Evolutionary conservation across 2,113 vertebrate species (phyloP), one percentile per base, ranked within the genome.

Genomic region (Strix aluco): DNA sequence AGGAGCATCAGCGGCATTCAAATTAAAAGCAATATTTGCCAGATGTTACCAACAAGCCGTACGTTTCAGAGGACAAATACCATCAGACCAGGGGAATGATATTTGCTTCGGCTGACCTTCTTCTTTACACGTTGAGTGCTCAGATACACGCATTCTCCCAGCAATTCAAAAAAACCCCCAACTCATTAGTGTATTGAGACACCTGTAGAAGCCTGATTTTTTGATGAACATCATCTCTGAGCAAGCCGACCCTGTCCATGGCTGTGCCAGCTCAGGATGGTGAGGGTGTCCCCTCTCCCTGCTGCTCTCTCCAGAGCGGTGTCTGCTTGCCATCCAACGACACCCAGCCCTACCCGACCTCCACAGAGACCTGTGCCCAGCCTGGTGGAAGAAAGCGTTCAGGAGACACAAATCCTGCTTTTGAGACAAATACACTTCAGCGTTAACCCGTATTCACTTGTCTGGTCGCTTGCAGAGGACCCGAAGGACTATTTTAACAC

Each of bases 331-430:
- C 13, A 4, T 14, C 32, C 5, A 5, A 14, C 2, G 42, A 42
- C 47, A 30, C 32, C 20, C 38, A 47, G 51, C 22, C 40, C 47
- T 23, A 40, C 27, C 21, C 3, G 6, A 51, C 51, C 27, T 47
- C 58, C 0, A 3, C 52, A 34, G 46, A 44, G 10, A 78, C 30
- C 49, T 12, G 44, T 0, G 2, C 44, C 32, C 44, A 34, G 22
- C 13, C 1, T 11, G 11, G n/a, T 9, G 4, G 4, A 14, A 40
- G 14, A 40, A 27, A 58, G 11, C 1, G 0, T 23, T 54, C 55
- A 44, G 34, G 36, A 75, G 34, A 32, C 49, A 47, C 34, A 75
- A 32, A 74, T 21, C 51, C 20, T 74, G 55, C 54, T 55, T 77
- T 66, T 22, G 59, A 42, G 42, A 36, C 55, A 94, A 81, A 82